Evolutionary conservation across 1,140 invertebrate species (phyloP).

Genomic region (Drosophila pruinosa): DNA sequence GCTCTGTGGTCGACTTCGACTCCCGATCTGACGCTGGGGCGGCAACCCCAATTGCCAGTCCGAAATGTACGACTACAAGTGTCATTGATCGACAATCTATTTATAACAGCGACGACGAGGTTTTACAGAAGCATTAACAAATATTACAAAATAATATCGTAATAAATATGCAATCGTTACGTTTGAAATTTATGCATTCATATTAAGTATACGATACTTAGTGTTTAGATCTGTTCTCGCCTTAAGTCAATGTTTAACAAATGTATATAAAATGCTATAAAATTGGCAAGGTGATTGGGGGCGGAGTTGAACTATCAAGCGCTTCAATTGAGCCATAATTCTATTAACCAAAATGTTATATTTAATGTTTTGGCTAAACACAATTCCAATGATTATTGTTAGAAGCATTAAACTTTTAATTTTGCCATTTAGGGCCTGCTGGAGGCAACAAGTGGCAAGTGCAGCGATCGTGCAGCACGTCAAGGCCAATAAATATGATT

Average conservation of each 20-base stretch:
- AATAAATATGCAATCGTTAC: neutral
- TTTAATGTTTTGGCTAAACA: constrained; percentile 48
- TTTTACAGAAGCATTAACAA: constrained; percentile 16
- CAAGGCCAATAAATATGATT: constrained; percentile 25
- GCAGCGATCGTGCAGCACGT: constrained; percentile 9
- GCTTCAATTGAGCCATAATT: constrained; percentile 61
- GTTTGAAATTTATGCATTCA: neutral
- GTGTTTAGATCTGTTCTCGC: neutral
- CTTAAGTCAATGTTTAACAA: neutral
- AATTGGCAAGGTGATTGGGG: neutral
- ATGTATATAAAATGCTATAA: neutral
- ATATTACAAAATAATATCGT: constrained; percentile 18
- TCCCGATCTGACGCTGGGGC: constrained; percentile 30
- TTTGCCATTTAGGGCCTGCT: neutral
- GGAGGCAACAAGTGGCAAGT: no score
- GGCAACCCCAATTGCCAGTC: constrained; percentile 49
- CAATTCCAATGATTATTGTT: constrained; percentile 55
- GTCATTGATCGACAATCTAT: constrained; percentile 35
- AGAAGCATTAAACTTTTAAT: neutral
- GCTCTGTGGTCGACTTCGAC: neutral
- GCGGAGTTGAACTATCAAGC: constrained; percentile 23
- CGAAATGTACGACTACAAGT: constrained; percentile 16
- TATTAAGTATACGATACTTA: neutral
- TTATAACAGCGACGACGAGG: constrained; percentile 15
- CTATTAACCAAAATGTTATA: constrained; percentile 66